phyloP scores from a whole-genome alignment of 2,113 vertebrate genomes.

The Pardalotus punctatus region DNA sequence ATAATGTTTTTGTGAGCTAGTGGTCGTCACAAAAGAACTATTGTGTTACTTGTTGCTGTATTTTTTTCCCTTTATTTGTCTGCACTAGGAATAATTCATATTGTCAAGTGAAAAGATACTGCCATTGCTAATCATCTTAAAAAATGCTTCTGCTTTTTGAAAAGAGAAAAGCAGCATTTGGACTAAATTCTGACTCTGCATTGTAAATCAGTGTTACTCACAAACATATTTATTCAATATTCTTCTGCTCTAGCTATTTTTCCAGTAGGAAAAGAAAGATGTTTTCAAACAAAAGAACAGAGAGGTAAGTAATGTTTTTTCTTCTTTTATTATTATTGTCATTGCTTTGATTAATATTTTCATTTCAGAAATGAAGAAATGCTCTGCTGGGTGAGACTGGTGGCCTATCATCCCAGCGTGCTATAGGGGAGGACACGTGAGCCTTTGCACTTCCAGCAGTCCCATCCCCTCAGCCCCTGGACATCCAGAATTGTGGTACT shows the following conservation, averaged over 20 bases:
- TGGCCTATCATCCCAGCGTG: neutral
- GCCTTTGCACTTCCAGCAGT: neutral
- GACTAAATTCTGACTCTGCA: neutral
- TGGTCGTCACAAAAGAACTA: neutral
- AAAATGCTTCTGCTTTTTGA: neutral
- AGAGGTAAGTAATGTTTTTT: neutral
- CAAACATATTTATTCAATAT: neutral
- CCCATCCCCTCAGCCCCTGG: accelerated
- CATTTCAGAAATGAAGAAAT: neutral
- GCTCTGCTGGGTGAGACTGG: neutral
- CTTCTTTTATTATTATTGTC: neutral
- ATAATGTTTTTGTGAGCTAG: neutral
- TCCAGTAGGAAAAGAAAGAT: neutral
- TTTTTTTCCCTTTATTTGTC: neutral
- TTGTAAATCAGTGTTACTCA: neutral
- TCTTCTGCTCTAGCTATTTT: neutral
- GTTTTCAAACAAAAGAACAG: neutral
- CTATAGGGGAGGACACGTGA: accelerated
- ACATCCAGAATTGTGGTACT: neutral
- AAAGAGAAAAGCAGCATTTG: neutral
- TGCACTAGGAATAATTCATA: neutral
- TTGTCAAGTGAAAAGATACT: neutral
- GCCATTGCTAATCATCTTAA: neutral
- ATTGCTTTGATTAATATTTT: neutral
- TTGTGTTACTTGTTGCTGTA: neutral